A percentile compares a stretch with the other conserved stretches of the same genome.
phyloP scores from a whole-genome alignment of 2,113 vertebrate genomes.

The Bagarius yarrelli region DNA sequence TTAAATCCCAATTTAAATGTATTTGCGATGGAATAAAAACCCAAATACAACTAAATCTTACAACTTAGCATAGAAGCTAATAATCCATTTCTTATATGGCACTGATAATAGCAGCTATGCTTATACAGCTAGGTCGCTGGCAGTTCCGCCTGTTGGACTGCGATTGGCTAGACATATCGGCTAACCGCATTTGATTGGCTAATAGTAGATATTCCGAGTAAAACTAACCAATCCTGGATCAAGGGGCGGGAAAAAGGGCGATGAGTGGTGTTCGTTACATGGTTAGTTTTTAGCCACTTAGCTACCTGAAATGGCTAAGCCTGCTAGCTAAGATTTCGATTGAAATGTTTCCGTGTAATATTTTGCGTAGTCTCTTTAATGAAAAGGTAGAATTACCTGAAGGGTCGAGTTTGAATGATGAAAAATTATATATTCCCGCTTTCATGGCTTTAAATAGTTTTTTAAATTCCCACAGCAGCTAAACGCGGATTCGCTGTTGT shows the following conservation, averaged over 20 bases:
- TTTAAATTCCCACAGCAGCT: slow-evolving; percentile 50
- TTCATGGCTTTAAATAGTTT: slow-evolving; percentile 45
- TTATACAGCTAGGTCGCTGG: background rate
- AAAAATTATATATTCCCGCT: slow-evolving; percentile 55
- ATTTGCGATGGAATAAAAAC: background rate
- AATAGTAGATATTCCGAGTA: slow-evolving; percentile 9
- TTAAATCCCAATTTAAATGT: background rate
- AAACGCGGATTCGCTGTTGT: slow-evolving; percentile 69
- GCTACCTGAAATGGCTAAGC: slow-evolving; percentile 48
- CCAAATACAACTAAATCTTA: background rate
- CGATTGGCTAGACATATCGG: background rate
- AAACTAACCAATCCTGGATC: background rate
- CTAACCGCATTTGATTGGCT: slow-evolving; percentile 11
- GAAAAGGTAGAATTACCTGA: slow-evolving; percentile 60
- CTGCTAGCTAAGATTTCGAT: slow-evolving; percentile 51
- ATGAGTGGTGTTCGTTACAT: background rate
- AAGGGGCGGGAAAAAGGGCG: background rate
- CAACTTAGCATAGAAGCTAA: background rate
- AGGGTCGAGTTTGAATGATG: slow-evolving; percentile 42
- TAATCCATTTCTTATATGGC: slow-evolving; percentile 14
- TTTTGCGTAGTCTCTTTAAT: background rate
- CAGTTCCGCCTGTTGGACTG: background rate
- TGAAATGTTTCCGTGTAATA: background rate
- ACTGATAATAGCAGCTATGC: background rate
- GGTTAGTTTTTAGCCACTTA: slow-evolving; percentile 27